A percentile compares a stretch with the other conserved stretches of the same genome.
phyloP scores from a whole-genome alignment of 2,888 invertebrate species.

The Ellobium chinense region DNA sequence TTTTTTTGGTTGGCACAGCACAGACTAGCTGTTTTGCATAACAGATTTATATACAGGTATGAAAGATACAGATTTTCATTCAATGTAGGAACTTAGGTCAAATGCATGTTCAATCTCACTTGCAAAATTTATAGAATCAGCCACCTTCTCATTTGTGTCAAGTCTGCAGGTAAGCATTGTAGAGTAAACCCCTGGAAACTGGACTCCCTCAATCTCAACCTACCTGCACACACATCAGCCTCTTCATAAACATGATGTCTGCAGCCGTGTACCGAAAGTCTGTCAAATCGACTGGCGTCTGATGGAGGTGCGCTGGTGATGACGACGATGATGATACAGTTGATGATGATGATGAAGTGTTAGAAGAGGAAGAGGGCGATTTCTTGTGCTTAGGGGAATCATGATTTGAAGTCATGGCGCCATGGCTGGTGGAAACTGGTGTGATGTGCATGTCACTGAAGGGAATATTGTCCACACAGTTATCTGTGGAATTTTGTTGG shows the following conservation, averaged over 20 bases:
- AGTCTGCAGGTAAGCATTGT: too few species aligned
- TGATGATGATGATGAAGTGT: not conserved
- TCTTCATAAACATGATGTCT: constrained; percentile 49
- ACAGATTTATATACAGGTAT: too few species aligned
- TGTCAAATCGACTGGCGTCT: constrained; percentile 25
- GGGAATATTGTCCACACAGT: not conserved
- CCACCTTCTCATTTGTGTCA: too few species aligned
- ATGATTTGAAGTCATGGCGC: not conserved
- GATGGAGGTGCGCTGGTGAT: too few species aligned
- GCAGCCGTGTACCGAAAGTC: constrained; percentile 43
- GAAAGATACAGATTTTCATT: too few species aligned
- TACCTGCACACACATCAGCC: constrained; percentile 52
- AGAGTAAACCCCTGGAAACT: too few species aligned
- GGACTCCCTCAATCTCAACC: not conserved
- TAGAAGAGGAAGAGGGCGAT: not conserved
- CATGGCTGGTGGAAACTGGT: not conserved
- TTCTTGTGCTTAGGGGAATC: not conserved
- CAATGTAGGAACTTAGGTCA: too few species aligned
- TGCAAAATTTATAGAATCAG: too few species aligned
- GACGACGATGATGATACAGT: not conserved
- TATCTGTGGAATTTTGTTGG: not conserved
- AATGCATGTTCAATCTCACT: too few species aligned
- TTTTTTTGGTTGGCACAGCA: too few species aligned
- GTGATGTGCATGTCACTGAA: not conserved
- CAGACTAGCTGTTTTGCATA: too few species aligned